These are phyloP conservation scores for Diarsia dahlii DNA, from an alignment of 2,888 invertebrate species.

Conservation along the genomic window DNA sequence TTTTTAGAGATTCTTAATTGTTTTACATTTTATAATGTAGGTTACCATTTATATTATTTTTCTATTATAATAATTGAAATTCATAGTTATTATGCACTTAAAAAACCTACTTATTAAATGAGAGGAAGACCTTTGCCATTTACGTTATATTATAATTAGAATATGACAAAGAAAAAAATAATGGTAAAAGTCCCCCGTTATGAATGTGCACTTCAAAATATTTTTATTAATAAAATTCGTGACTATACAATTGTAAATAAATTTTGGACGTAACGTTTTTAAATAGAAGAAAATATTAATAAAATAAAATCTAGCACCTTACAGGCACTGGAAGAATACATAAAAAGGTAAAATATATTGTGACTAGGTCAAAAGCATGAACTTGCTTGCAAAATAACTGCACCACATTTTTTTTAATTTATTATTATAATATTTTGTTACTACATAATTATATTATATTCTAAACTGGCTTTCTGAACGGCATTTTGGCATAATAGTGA, in stretches of 20 bases:
- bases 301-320: slow-evolving; percentile 59
- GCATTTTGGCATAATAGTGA: slow-evolving; percentile 18
- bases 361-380: slow-evolving; percentile 65
- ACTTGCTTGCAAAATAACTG: slow-evolving; percentile 63
- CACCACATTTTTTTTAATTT: neutral
- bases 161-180: slow-evolving; percentile 60
- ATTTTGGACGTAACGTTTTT: slow-evolving; percentile 72
- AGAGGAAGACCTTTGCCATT: slow-evolving; percentile 66
- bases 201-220: slow-evolving; percentile 65
- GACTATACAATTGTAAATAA: slow-evolving; percentile 72
- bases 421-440: slow-evolving; percentile 5
- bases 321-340: slow-evolving; percentile 54
- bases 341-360: slow-evolving; percentile 46
- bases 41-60: slow-evolving; percentile 55
- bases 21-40: slow-evolving; percentile 58
- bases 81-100: slow-evolving; percentile 64
- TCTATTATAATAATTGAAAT: slow-evolving; percentile 67
- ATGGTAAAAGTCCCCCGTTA: slow-evolving; percentile 63
- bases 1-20: slow-evolving; percentile 53
- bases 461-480: slow-evolving; percentile 13
- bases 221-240: slow-evolving; percentile 58
- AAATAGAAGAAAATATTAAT: slow-evolving; percentile 50
- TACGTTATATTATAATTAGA: slow-evolving; percentile 45
- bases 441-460: slow-evolving; percentile 18
- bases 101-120: slow-evolving; percentile 67